phyloP scores from a whole-genome alignment of 1,140 invertebrate genomes.

The Drosophila insularis region DNA sequence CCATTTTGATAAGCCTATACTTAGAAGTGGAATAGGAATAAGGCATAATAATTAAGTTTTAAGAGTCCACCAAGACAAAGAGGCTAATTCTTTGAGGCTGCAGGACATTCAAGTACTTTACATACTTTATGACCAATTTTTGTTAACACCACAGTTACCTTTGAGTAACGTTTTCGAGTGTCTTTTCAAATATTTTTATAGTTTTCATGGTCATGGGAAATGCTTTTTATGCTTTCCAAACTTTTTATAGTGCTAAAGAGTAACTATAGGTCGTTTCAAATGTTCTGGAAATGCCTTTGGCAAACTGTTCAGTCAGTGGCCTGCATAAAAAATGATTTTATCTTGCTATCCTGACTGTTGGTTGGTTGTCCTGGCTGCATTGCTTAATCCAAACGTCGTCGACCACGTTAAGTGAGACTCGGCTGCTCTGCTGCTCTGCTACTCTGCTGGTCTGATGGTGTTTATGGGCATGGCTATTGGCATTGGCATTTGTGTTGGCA shows the following conservation, averaged over 20 bases:
- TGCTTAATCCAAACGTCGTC: slow-evolving; percentile 37
- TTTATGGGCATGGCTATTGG: slow-evolving; percentile 42
- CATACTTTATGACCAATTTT: too few relatives aligned
- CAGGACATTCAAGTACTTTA: too few relatives aligned
- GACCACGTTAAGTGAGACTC: slow-evolving; percentile 42
- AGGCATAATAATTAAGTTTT: too few relatives aligned
- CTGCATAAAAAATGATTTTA: slow-evolving; percentile 58
- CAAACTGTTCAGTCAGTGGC: background rate
- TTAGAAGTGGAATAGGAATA: too few relatives aligned
- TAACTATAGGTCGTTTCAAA: background rate
- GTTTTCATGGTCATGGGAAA: too few relatives aligned
- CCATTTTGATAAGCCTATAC: too few relatives aligned
- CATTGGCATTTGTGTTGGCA: slow-evolving; percentile 26
- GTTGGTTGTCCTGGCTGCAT: slow-evolving; percentile 20
- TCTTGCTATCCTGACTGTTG: slow-evolving; percentile 22
- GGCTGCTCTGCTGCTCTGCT: background rate
- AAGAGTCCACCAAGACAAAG: too few relatives aligned
- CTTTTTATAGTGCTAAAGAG: background rate
- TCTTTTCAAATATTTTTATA: too few relatives aligned
- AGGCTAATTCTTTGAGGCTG: too few relatives aligned
- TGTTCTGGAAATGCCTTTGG: background rate
- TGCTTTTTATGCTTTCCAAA: too few relatives aligned
- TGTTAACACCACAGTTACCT: too few relatives aligned
- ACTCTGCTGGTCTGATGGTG: slow-evolving; percentile 1
- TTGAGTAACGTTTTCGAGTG: too few relatives aligned